Base-by-base conservation (phyloP, 2,113 vertebrate genomes). In the Trematomus loennbergii region DNA sequence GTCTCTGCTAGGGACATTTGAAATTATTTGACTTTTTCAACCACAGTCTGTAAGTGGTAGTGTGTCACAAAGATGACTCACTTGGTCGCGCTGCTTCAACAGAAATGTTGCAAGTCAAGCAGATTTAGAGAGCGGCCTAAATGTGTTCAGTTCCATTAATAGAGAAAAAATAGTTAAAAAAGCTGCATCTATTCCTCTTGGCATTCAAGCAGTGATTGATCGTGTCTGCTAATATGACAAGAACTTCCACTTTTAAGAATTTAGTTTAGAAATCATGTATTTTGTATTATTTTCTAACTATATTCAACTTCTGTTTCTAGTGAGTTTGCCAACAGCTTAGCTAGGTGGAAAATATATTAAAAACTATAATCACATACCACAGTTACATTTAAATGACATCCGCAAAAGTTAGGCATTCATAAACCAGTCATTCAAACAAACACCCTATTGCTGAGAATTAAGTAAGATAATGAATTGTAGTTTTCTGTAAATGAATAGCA, bases 61-160 rank as follows among this genome's bases (percentile, higher is more conserved):
- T 63, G 25, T 61, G 57, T 46, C 48, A 62, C 17, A 62, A 54
- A 46, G 58, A 55, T 70, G 49, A 50, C 12, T 77, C 46, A 2
- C 48, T 22, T 5, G 0, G 52, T 60, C 25, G 13, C 3, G 7
- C 8, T 54, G 6, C 2, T 43, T 43, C 12, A 22, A 22, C 9
- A 1, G 22, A 43, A 43, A 40, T 20, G 15, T 11, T 20, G 5
- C 17, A 45, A 25, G n/a, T 22, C 0, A 22, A 20, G 18, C 50
- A 45, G 67, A 71, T 58, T 58, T 46, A 22, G 9, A 54, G 49
- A 68, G 17, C 17, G 53, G 2, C 22, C 18, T 18, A 17, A 20
- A 8, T 33, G 6, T n/a, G 33, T 33, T 25, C 13, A 4, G 3
- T 54, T 54, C n/a, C 36, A 40, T 20, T 54, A 20, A 54, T 2